Percentiles rank a stretch among this genome's conserved stretches.
phyloP scores from a whole-genome alignment of 2,797 vertebrate species.

The Podarcis siculus region DNA sequence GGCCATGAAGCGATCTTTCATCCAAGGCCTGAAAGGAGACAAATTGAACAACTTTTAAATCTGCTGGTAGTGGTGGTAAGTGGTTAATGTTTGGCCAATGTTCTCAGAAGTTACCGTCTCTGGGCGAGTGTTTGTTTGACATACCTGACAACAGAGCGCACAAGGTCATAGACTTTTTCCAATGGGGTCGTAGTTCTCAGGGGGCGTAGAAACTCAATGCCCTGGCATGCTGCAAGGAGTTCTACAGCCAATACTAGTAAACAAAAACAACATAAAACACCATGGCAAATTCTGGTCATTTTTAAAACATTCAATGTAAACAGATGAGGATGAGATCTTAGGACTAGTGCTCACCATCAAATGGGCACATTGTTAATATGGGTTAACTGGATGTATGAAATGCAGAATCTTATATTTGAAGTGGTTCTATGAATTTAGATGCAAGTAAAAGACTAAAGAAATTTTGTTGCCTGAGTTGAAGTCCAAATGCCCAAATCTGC shows the following conservation, averaged over 20 bases:
- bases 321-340: neutral
- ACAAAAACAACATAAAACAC: neutral
- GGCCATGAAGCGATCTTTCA: conserved; percentile 98
- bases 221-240: conserved; percentile 95
- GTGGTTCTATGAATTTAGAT: no score
- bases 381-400: neutral
- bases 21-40: conserved; percentile 88
- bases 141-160: conserved; percentile 95
- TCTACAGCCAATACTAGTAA: conserved; percentile 92
- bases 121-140: conserved; percentile 61
- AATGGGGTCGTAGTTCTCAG: conserved; percentile 94
- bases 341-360: neutral
- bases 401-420: neutral
- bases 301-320: neutral
- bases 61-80: neutral
- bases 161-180: conserved; percentile 98
- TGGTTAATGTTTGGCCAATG: conserved; percentile 69
- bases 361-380: neutral
- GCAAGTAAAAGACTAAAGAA: neutral
- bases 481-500: no score
- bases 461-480: no score
- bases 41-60: conserved; percentile 35
- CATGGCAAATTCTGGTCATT: neutral
- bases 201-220: conserved; percentile 97
- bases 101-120: conserved; percentile 27